Base-by-base conservation (phyloP, 2,888 invertebrate species). In the Trichopoda pennipes region DNA sequence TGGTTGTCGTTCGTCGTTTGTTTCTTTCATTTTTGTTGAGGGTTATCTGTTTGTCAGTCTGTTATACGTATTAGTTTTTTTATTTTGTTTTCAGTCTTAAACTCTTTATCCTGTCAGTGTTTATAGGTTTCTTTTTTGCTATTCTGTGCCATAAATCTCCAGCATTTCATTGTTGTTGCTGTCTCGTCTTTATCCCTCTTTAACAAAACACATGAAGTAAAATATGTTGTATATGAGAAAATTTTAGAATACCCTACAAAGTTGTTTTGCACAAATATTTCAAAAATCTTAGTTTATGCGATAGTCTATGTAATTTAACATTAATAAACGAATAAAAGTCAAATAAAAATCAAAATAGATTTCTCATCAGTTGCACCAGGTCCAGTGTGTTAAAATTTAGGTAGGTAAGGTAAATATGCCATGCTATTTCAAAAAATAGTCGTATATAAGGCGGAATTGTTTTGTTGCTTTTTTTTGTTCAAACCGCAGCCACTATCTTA, bases 51-150 rank as follows among this genome's bases (percentile, higher is more conserved):
- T 58, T 76, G 21, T 60, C 28, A 7, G 28, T 28, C 28, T 28
- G 28, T 28, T 28, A 28, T 10, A 51, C 12, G n/a, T 61, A 44
- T 19, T 28, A 69, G 44, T 47, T 70, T 72, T 77, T 23, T 44
- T 16, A 17, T 16, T 60, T 38, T 74, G 16, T 58, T 49, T 77
- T 69, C n/a, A 35, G 23, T 73, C 28, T 61, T 79, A 73, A 73
- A 73, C 68, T 74, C 55, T 82, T 76, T 82, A 76, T 82, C 79
- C 79, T 79, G 81, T 79, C 81, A 82, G 79, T 63, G 16, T 75
- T 68, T 68, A 42, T 68, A 35, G 55, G 49, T 70, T 7, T 28
- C 63, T 58, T 51, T 80, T 44, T 53, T 56, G 51, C 42, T 63
- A 63, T 78, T 77, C 56, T 79, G 63, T 79, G 58, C 79, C 79